A percentile compares a stretch with the other conserved stretches of the same genome.
phyloP scores from a whole-genome alignment of 2,888 invertebrate species.

The Eurytoma californica region DNA sequence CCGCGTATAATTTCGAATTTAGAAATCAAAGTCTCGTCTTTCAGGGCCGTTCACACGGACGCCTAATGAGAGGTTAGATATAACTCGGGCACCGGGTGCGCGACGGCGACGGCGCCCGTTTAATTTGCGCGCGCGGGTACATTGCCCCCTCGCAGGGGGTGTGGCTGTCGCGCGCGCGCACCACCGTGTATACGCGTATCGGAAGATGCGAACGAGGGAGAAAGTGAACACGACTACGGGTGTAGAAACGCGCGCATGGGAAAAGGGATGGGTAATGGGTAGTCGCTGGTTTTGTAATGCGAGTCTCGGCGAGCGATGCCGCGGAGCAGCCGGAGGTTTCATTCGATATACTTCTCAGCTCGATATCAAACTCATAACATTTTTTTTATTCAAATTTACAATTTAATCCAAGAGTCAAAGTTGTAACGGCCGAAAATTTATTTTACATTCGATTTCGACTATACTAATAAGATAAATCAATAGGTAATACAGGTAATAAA shows the following conservation, averaged over 20 bases:
- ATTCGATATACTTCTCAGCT: background rate
- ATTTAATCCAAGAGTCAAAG: too few relatives aligned
- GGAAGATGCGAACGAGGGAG: constrained; percentile 3
- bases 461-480: too few relatives aligned
- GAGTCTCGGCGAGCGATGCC: background rate
- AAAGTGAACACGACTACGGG: constrained; percentile 47
- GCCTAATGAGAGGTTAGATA: constrained; percentile 74
- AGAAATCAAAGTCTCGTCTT: constrained; percentile 67
- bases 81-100: constrained; percentile 67
- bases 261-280: constrained; percentile 22
- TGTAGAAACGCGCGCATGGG: background rate
- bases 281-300: constrained; percentile 68
- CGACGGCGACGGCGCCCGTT: constrained; percentile 61
- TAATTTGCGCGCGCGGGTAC: constrained; percentile 69
- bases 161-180: constrained; percentile 60
- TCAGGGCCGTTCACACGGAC: constrained; percentile 70
- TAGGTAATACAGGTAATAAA: too few relatives aligned
- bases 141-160: constrained; percentile 65
- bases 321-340: background rate
- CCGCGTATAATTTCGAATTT: constrained; percentile 61
- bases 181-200: background rate
- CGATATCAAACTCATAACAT: background rate
- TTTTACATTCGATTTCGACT: too few relatives aligned
- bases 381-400: too few relatives aligned
- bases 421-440: too few relatives aligned